Evolutionary conservation across 2,888 invertebrate species (phyloP), one percentile per base, ranked within the genome.

Genomic region (Tryphoninae sp.): DNA sequence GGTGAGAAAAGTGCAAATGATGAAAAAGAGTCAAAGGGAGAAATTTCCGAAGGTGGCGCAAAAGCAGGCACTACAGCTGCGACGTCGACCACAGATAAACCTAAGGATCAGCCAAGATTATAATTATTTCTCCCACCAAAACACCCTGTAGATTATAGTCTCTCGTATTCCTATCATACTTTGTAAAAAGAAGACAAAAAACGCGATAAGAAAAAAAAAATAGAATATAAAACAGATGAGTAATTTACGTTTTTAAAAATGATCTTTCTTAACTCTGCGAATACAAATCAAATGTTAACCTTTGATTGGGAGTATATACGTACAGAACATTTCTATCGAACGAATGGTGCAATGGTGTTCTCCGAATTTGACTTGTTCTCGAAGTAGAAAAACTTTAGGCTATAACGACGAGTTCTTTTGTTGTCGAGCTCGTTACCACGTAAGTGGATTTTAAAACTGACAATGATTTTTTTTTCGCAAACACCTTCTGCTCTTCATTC

Each of bases 1-100:
- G 83, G 80, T 2, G 75, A 69, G 23, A 94, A 94, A 84, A 90
- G 92, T 2, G 84, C 86, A 8, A 73, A 86, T 19, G 79, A 81
- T 0, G 79, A 76, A 8, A 69, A 83, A 11, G 68, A 83, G 3
- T 8, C 81, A 8, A 74, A 81, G 45, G 75, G 75, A 58, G 19
- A 77, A 79, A 42, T 42, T 40, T 40, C 81, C 45, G 58, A 73
- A 6, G 82, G 53, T 2, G 65, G 23, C 22, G 13, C 79, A 22
- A 80, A 80, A 53, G n/a, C 67, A n/a, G 76, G 23, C 33, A 62
- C 22, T 11, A 9, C 73, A 49, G 58, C 22, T 4, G 2, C 73
- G 7, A 55, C 74, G 23, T 13, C 69, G 2, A 26, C 81, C 3
- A 16, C 81, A 65, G 82, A 86, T 59, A 78, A 79, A 78, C 51